Conservation (phyloP, 2,113 vertebrate species). For the Pelvicachromis taeniatus region DNA sequence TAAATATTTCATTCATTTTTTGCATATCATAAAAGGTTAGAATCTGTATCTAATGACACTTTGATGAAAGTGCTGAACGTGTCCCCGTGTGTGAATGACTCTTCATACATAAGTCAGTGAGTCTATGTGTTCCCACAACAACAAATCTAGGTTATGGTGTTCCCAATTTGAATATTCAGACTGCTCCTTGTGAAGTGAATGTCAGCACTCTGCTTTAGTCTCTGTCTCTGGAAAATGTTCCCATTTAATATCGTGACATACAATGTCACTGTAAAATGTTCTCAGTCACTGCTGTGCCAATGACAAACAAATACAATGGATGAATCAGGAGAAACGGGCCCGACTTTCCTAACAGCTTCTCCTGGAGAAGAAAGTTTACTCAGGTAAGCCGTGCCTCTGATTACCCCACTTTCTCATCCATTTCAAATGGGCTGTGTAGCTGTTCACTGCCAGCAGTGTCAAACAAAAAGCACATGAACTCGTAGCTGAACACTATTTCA, state of each 20-base stretch:
- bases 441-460: neutral
- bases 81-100: neutral
- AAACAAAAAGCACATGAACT: conserved; percentile 20
- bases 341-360: neutral
- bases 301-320: neutral
- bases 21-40: conserved; percentile 41
- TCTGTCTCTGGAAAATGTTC: neutral
- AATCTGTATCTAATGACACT: conserved; percentile 11
- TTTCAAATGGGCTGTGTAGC: neutral
- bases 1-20: conserved; percentile 36
- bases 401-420: neutral
- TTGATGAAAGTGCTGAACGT: neutral
- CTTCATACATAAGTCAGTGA: neutral
- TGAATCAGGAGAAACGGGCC: neutral
- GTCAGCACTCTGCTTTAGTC: neutral
- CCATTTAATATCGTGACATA: neutral
- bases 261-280: neutral
- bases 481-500: conserved; percentile 7
- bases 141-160: conserved; percentile 19
- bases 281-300: neutral
- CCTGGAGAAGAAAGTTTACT: neutral
- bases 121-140: neutral
- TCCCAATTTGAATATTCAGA: neutral
- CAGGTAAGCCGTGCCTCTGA: neutral
- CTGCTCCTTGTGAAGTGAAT: conserved; percentile 16